These are phyloP conservation scores for Cettia cetti DNA, from an alignment of 2,113 vertebrate genomes.

Conservation along the genomic window DNA sequence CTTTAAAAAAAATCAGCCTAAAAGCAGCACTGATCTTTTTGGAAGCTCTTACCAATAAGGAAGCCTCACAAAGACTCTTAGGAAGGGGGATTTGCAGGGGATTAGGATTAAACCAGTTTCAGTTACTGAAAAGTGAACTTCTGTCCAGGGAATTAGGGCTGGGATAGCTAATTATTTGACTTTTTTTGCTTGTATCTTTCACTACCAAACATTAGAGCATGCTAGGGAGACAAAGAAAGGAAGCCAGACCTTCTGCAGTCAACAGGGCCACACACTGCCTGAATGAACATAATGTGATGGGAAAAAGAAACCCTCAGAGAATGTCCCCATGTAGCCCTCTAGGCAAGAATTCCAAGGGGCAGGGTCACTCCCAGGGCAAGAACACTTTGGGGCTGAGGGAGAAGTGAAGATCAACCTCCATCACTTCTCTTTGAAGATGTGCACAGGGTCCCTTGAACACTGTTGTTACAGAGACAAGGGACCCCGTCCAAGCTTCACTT, in stretches of 20 bases:
- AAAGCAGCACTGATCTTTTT: neutral
- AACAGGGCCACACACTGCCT: neutral
- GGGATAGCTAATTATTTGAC: slow-evolving; percentile 32
- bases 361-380: neutral
- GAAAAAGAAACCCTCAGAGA: neutral
- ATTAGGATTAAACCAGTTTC: slow-evolving; percentile 55
- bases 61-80: neutral
- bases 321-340: neutral
- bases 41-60: neutral
- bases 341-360: neutral
- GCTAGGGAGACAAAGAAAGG: neutral
- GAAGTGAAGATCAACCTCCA: neutral
- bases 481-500: fast-evolving
- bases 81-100: slow-evolving; percentile 28
- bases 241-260: neutral
- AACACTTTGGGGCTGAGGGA: neutral
- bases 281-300: neutral
- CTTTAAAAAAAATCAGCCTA: neutral
- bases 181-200: slow-evolving; percentile 4
- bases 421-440: neutral
- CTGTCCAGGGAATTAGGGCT: slow-evolving; percentile 25
- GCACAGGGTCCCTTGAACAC: neutral
- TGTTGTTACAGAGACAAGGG: neutral
- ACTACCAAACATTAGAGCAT: neutral
- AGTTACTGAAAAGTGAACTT: slow-evolving; percentile 53